Conservation (phyloP, 1,140 invertebrate species). For the Akabosia matsudoensis region DNA sequence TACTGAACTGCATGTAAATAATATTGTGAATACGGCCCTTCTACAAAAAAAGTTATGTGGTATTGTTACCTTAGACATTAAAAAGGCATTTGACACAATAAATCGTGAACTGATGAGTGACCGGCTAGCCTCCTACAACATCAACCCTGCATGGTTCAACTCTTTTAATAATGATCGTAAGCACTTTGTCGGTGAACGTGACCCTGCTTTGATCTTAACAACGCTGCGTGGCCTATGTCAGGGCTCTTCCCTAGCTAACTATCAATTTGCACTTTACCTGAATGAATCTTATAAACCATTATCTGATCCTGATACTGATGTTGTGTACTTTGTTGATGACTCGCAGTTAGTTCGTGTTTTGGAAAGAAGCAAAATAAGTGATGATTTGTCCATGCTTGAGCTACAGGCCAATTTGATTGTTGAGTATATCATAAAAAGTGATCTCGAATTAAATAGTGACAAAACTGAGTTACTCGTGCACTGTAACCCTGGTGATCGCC, state of each 20-base stretch:
- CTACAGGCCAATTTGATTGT: not conserved
- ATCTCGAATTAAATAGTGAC: not conserved
- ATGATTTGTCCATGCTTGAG: not conserved
- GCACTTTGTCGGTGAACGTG: not conserved
- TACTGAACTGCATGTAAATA: not conserved
- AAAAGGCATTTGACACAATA: not conserved
- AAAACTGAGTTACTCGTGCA: not conserved
- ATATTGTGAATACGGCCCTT: not conserved
- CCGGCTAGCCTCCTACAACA: not conserved
- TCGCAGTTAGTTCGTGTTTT: no score
- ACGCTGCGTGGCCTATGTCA: no score
- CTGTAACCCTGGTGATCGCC: not conserved
- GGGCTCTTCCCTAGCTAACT: no score
- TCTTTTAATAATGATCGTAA: not conserved
- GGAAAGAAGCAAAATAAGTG: no score
- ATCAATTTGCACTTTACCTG: no score
- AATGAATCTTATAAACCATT: no score
- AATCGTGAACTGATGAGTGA: not conserved
- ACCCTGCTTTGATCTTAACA: no score
- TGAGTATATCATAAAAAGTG: not conserved
- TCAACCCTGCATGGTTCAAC: not conserved
- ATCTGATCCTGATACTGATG: no score
- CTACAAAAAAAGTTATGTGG: not conserved
- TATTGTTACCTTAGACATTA: not conserved
- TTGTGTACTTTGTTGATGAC: no score